Evolutionary conservation across 1,140 invertebrate species (phyloP).

Genomic region (Pentalonia nigronervosa): DNA sequence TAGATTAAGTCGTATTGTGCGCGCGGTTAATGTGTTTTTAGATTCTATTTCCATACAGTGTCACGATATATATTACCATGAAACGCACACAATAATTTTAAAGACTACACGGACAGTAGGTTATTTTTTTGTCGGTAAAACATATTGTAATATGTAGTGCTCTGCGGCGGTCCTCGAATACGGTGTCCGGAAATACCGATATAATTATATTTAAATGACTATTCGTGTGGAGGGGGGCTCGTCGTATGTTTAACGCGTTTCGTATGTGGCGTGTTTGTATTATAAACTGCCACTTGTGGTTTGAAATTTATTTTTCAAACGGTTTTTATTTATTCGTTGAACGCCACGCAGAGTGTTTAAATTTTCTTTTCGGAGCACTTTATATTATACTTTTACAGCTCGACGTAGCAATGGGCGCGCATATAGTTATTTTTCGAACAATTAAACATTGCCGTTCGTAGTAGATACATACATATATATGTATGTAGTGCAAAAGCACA

Average conservation of each 20-base stretch:
- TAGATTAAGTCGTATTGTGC: background rate
- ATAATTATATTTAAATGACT: background rate
- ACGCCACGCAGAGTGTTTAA: background rate
- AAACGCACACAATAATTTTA: background rate
- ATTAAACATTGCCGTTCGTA: background rate
- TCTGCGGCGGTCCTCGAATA: background rate
- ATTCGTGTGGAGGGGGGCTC: too few relatives aligned
- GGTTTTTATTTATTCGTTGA: background rate
- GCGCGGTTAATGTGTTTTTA: slow-evolving; percentile 20
- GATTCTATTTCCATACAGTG: slow-evolving; percentile 21
- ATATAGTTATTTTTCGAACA: background rate
- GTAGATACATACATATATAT: background rate
- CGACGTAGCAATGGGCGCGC: background rate
- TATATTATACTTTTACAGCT: background rate
- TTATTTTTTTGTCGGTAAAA: slow-evolving; percentile 4
- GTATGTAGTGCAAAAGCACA: background rate
- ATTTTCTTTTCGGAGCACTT: background rate
- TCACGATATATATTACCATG: background rate
- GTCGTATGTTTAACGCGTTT: background rate
- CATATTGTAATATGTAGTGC: background rate
- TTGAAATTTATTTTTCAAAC: background rate
- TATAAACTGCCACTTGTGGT: background rate
- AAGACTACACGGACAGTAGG: background rate
- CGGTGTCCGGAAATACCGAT: background rate
- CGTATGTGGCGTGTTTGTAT: background rate